Evolutionary conservation across 2,113 vertebrate genomes (phyloP).

Genomic region (Lontra canadensis): DNA sequence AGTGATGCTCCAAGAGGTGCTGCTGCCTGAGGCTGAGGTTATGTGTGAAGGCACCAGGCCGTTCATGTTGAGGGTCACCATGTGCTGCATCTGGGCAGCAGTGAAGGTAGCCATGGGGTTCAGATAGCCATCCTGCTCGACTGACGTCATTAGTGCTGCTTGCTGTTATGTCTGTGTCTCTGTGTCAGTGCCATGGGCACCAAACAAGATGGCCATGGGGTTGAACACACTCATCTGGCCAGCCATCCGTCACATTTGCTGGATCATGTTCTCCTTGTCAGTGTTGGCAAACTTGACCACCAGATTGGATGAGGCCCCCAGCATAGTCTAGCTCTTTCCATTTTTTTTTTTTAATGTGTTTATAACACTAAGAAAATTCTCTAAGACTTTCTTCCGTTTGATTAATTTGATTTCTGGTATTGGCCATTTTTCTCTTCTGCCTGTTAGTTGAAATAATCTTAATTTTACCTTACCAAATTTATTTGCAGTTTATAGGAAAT

Average conservation of each 20-base stretch:
- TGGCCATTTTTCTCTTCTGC: not conserved
- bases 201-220: slow-evolving; percentile 98
- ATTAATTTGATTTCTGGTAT: not conserved
- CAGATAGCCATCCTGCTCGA: slow-evolving; percentile 96
- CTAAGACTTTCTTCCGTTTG: not conserved
- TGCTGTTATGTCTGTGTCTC: slow-evolving; percentile 99
- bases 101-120: slow-evolving; percentile 98
- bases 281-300: slow-evolving; percentile 99
- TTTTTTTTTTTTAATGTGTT: not conserved
- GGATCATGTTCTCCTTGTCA: slow-evolving; percentile 98
- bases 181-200: slow-evolving; percentile 96
- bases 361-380: not conserved
- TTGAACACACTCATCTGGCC: slow-evolving; percentile 99
- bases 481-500: not conserved
- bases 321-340: not conserved
- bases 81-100: slow-evolving; percentile 99
- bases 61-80: slow-evolving; percentile 96
- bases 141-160: slow-evolving; percentile 95
- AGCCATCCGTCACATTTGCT: slow-evolving; percentile 98
- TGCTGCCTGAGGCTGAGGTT: slow-evolving; percentile 98
- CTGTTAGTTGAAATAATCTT: not conserved
- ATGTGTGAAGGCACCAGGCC: slow-evolving; percentile 94
- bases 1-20: slow-evolving; percentile 96
- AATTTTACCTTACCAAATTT: not conserved
- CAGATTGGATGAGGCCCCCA: slow-evolving; percentile 98